Percentiles rank a stretch among this genome's conserved stretches.
phyloP scores from a whole-genome alignment of 2,797 vertebrate species.

The Dendrocincla fuliginosa region DNA sequence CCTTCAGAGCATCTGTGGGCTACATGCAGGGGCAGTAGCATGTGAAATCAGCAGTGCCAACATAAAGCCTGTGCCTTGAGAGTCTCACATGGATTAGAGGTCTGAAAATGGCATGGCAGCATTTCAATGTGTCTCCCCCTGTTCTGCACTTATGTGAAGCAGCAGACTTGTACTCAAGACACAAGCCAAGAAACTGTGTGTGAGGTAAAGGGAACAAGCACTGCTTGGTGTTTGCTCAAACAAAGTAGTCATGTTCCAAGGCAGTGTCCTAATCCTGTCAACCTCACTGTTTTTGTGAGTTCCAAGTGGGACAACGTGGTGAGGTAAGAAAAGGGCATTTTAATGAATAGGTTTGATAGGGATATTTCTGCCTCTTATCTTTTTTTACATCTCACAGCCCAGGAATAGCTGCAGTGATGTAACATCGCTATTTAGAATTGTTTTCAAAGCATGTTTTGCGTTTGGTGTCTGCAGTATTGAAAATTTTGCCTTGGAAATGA shows the following conservation, averaged over 20 bases:
- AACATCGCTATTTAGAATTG: constrained; percentile 46
- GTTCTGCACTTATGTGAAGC: background rate
- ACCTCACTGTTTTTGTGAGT: background rate
- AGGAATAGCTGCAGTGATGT: constrained; percentile 47
- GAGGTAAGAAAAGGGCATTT: background rate
- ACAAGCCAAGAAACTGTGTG: background rate
- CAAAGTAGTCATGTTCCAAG: background rate
- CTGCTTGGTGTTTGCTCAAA: background rate
- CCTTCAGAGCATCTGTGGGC: background rate
- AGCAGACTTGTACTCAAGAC: background rate
- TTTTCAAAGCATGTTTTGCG: constrained; percentile 38
- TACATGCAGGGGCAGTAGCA: background rate
- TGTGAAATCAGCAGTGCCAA: background rate
- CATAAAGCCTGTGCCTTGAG: background rate
- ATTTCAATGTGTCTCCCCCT: background rate
- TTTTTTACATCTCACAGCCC: background rate
- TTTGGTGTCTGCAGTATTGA: constrained; percentile 4
- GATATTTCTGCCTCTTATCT: constrained; percentile 4
- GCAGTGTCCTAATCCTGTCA: constrained; percentile 43
- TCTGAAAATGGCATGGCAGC: background rate
- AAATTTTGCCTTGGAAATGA: constrained; percentile 21
- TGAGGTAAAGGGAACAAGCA: background rate
- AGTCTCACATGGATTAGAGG: background rate
- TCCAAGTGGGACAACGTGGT: background rate
- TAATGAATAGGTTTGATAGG: constrained; percentile 9